Base-by-base conservation (phyloP, 2,888 invertebrate species). In the Aporophyla nigra region DNA sequence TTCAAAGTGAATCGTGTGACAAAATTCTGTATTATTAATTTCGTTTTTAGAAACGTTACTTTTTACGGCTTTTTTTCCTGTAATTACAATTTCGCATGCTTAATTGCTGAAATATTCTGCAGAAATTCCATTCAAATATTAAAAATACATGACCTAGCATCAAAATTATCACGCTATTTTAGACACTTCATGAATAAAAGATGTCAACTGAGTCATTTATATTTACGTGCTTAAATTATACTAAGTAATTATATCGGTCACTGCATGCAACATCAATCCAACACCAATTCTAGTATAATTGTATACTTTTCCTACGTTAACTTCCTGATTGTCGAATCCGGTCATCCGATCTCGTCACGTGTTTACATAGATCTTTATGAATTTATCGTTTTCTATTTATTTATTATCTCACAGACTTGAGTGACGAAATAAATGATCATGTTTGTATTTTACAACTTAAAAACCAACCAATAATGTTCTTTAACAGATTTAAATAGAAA, bases 1-100 rank as follows among this genome's bases (percentile, higher is more conserved):
- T 72, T 68, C 76, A 78, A 74, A 78, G 56, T 72, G 61, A 75
- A 82, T 84, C 76, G 78, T 74, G 67, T 67, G 65, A 72, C 58
- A 53, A 62, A 68, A 71, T 54, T 80, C 63, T 72, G 53, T 27
- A 16, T 69, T 49, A 51, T 71, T 59, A 58, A 62, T 16, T 79
- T 33, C 3, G 27, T 59, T 40, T 67, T 74, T n/a, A 73, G 33
- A 76, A 72, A 65, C 59, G 40, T 74, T 51, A 21, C 10, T n/a
- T 63, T 81, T 71, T 43, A 53, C 19, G 5, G 19, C 14, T 49
- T 43, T 54, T 49, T 58, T 56, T 16, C 9, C 5, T 65, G 58
- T 71, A 65, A 62, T 74, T 58, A 62, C 63, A 59, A 80, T 81
- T 81, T 80, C 12, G 53, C 27, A 49, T 67, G 71, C 66, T 67